phyloP scores from a whole-genome alignment of 1,140 invertebrate species.

The Dendroctonus ponderosae region DNA sequence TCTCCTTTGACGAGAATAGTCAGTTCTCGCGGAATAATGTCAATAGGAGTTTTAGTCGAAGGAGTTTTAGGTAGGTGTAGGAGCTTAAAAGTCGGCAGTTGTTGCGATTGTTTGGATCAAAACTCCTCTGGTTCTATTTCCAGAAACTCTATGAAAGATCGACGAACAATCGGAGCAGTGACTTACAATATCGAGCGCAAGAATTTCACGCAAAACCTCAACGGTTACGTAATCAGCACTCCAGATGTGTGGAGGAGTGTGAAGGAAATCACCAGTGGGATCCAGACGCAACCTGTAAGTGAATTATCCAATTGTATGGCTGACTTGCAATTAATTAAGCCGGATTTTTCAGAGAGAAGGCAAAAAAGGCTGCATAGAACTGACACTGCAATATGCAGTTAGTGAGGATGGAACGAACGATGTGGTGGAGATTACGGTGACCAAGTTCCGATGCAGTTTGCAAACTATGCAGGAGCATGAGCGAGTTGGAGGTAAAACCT shows the following conservation, averaged over 20 bases:
- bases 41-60: constrained; percentile 19
- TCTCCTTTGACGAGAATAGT: constrained; percentile 37
- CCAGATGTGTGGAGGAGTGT: constrained; percentile 73
- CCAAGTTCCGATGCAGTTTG: constrained; percentile 62
- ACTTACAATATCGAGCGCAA: constrained; percentile 70
- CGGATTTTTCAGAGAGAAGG: constrained; percentile 58
- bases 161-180: constrained; percentile 65
- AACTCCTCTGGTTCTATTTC: constrained; percentile 42
- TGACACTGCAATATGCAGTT: constrained; percentile 61
- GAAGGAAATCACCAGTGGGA: constrained; percentile 66
- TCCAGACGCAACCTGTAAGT: constrained; percentile 58
- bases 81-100: not conserved
- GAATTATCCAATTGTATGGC: constrained; percentile 9
- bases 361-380: constrained; percentile 65
- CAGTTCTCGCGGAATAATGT: constrained; percentile 29
- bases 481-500: constrained; percentile 57
- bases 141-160: constrained; percentile 59
- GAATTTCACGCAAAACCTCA: constrained; percentile 64
- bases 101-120: constrained; percentile 41
- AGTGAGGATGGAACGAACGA: constrained; percentile 61
- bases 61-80: constrained; percentile 31
- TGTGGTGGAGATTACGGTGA: constrained; percentile 60
- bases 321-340: constrained; percentile 1
- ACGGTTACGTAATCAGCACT: constrained; percentile 63
- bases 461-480: constrained; percentile 71